Evolutionary conservation across 2,888 invertebrate genomes (phyloP), one percentile per base, ranked within the genome.

Genomic region (Coelopa pilipes): DNA sequence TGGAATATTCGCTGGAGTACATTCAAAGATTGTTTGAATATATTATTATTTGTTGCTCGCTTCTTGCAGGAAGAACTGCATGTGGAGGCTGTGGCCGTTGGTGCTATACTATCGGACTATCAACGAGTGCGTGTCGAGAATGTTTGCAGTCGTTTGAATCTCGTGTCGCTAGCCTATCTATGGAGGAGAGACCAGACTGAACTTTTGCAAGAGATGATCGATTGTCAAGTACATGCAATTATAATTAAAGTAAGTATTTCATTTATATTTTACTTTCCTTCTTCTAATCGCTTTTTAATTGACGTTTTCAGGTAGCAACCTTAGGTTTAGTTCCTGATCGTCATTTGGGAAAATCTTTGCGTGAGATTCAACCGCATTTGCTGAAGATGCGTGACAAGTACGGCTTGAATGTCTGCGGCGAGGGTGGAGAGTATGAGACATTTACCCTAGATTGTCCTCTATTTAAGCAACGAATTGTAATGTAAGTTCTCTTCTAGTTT

Each of bases 401-500:
- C 88, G 97, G 97, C 70, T 89, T 97, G 78, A 96, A 97, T 89
- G 92, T 98, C 59, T 98, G 98, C 88, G 99, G 99, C 21, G 99
- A 99, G 89, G 99, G 99, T 65, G 99, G 99, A 70, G 99, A 99
- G 88, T 99, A 98, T 86, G 99, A 99, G 89, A 97, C 98, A 47
- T 95, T 99, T 86, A 98, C 98, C 10, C 89, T 98, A 76, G 98
- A 99, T 89, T 99, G 99, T 88, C 98, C 99, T 9, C 90, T 99
- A 76, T 99, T 98, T 89, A 93, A 92, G 85, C 96, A 96, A 88
- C 92, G 92, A 85, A 93, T 98, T 88, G 91, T 94, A 80, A 91
- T 98, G 96, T 97, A 89, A 93, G 95, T 92, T 83, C 34, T 34
- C 34, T 34, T 34, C 34, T 4, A 34, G 34, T n/a, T n/a, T n/a